Evolutionary conservation across 1,140 invertebrate genomes (phyloP), one percentile per base, ranked within the genome.

Genomic region (Forficula auricularia): DNA sequence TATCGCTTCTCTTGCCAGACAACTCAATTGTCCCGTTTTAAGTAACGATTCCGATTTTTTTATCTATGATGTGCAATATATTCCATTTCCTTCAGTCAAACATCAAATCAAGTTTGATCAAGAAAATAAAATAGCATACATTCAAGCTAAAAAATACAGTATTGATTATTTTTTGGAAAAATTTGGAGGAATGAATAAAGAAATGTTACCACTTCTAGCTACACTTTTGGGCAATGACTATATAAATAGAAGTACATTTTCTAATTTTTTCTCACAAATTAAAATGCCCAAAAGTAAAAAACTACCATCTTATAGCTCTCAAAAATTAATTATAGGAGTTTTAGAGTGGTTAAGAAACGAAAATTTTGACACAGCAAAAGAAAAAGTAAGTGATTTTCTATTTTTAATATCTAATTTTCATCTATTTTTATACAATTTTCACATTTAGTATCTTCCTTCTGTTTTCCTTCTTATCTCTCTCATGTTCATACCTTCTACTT

Each of bases 41-140:
- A 89, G 83, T 54, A 80, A 79, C 50, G 89, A 94, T 59, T 91
- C 86, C 1, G 89, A 94, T 65, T 94, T 89, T 64, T 90, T 76
- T 56, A 77, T 92, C 40, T 87, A 79, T 59, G 78, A 84, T 61
- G 68, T 86, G 1, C 54, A 71, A 2, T 89, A 88, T 53, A 81
- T 91, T 45, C 81, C 82, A 0, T 73, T 85, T 36, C 67, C 75
- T 41, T 77, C 73, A 32, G 56, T 87, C 1, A 53, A 52, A 8
- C 60, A 53, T 18, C 7, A 41, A 12, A 15, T n/a, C 0, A 45
- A 56, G 7, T 32, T 47, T 20, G 10, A 27, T 27, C 4, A 27
- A 27, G 10, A 27, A 10, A 27, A 27, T 27, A 27, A 27, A 27
- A 6, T 6, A 6, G 22, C 22, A 6, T 49, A 46, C 45, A 60